A percentile compares a stretch with the other conserved stretches of the same genome.
These are phyloP conservation scores for Hydrophis major DNA, from an alignment of 2,797 vertebrate genomes.

Conservation along the genomic window DNA sequence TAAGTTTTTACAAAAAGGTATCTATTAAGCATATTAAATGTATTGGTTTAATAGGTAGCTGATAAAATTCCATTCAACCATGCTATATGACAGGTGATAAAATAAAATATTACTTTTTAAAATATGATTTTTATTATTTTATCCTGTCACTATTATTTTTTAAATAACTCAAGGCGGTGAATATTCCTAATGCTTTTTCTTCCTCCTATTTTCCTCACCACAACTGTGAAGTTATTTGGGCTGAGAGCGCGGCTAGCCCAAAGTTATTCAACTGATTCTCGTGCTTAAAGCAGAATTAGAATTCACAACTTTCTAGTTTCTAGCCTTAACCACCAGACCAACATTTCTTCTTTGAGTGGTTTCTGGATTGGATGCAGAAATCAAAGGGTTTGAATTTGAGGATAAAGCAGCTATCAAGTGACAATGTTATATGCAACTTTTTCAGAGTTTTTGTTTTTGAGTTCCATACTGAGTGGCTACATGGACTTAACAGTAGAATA, in stretches of 20 bases:
- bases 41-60: conserved; percentile 28
- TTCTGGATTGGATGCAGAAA: neutral
- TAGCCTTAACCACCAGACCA: neutral
- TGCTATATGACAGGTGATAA: neutral
- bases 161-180: neutral
- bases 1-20: conserved; percentile 26
- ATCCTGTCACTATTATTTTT: neutral
- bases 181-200: neutral
- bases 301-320: neutral
- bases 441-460: neutral
- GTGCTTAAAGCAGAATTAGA: neutral
- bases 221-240: neutral
- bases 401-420: neutral
- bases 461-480: neutral
- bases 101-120: neutral
- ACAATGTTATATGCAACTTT: neutral
- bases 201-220: neutral
- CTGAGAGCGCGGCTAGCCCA: neutral
- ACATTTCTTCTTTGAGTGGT: neutral
- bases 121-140: neutral
- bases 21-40: neutral
- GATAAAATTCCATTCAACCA: neutral
- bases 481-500: neutral
- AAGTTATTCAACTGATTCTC: neutral
- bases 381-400: neutral